phyloP scores from a whole-genome alignment of 2,797 vertebrate species.

The Sebastes itinus region DNA sequence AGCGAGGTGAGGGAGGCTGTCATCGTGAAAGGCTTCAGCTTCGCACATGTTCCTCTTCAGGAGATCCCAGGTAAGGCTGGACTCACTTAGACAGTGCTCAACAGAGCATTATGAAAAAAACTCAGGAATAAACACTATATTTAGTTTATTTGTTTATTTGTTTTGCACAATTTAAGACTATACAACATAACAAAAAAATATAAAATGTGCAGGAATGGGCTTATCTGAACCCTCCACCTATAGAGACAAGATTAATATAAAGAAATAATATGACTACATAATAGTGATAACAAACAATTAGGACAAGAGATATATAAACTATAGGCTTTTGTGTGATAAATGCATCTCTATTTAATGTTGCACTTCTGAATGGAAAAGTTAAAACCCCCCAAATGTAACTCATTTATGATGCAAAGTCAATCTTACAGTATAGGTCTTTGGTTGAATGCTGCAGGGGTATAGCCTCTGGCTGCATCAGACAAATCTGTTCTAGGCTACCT shows the following conservation, averaged over 20 bases:
- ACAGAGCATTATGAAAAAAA: background rate
- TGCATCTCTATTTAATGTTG: background rate
- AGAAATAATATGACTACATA: no score
- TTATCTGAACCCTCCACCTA: no score
- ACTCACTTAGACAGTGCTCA: background rate
- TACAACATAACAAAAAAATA: no score
- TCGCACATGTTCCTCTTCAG: conserved; percentile 88
- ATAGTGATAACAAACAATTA: no score
- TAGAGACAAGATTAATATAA: no score
- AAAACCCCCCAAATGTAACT: background rate
- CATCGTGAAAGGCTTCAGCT: conserved; percentile 87
- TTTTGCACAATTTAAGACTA: no score
- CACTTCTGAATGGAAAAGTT: background rate
- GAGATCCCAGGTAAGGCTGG: conserved; percentile 90
- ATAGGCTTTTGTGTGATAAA: background rate
- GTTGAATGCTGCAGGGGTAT: background rate
- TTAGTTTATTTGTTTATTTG: no score
- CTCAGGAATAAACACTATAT: background rate
- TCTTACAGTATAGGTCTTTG: background rate
- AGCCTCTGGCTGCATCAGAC: background rate
- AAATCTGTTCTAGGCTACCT: background rate
- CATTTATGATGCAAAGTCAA: conserved; percentile 3
- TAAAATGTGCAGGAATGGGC: no score
- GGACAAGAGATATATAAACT: no score
- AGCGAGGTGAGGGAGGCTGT: conserved; percentile 89